Conservation (phyloP, 2,797 vertebrate genomes). For the Tangara arthus region DNA sequence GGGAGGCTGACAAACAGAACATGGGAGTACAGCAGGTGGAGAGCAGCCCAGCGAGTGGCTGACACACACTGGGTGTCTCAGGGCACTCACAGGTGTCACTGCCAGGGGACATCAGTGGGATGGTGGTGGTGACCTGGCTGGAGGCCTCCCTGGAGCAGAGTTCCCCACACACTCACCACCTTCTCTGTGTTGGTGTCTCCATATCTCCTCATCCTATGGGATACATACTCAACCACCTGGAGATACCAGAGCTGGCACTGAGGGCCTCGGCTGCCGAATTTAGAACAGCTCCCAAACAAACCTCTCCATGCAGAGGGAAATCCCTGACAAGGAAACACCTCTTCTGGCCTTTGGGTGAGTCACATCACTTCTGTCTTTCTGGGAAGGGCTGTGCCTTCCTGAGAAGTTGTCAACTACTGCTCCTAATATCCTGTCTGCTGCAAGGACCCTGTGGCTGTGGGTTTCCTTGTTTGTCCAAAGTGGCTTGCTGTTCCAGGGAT, state of each 20-base stretch:
- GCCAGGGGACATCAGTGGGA: not conserved
- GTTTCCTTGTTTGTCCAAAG: not conserved
- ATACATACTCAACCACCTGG: accelerated
- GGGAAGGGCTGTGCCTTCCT: not conserved
- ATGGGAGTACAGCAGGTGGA: not conserved
- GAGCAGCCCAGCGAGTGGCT: not conserved
- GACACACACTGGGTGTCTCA: not conserved
- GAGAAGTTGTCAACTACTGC: not conserved
- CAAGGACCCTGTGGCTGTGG: not conserved
- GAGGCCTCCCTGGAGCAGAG: not conserved
- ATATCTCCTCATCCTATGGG: not conserved
- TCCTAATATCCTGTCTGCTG: not conserved
- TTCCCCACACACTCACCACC: not conserved
- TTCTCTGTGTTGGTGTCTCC: not conserved
- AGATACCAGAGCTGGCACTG: not conserved
- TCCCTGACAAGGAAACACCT: not conserved
- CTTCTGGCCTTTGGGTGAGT: not conserved
- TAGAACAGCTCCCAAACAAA: not conserved
- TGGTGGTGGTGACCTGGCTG: not conserved
- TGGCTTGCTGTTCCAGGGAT: not conserved
- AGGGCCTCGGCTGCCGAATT: not conserved
- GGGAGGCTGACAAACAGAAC: not conserved
- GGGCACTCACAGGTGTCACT: not conserved
- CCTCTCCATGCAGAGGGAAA: not conserved
- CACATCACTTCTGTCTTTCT: not conserved